These are phyloP conservation scores for Steinernema carpocapsae DNA, from an alignment of 2,888 invertebrate genomes.

Conservation along the genomic window DNA sequence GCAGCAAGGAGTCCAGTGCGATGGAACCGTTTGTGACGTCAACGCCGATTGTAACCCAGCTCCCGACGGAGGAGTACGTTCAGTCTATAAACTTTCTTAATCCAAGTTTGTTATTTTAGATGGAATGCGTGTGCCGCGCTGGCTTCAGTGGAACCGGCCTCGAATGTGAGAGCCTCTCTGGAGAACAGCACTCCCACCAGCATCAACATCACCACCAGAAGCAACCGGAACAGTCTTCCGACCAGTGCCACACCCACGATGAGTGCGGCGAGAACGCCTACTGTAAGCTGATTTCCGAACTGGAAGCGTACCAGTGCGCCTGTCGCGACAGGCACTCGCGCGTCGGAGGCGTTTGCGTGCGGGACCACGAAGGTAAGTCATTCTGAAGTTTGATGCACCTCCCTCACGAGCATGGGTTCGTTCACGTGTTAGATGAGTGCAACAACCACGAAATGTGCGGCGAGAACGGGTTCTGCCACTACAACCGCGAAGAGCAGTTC, in stretches of 20 bases:
- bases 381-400: neutral
- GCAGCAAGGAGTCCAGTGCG: slow-evolving; percentile 51
- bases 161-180: slow-evolving; percentile 69
- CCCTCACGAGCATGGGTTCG: slow-evolving; percentile 21
- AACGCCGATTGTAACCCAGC: slow-evolving; percentile 85
- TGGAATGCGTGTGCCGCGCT: slow-evolving; percentile 77
- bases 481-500: slow-evolving; percentile 55
- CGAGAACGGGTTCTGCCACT: slow-evolving; percentile 63
- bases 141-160: slow-evolving; percentile 76
- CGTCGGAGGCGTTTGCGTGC: slow-evolving; percentile 9
- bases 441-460: slow-evolving; percentile 58
- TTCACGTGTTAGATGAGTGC: slow-evolving; percentile 31
- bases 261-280: slow-evolving; percentile 30
- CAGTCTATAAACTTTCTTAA: neutral
- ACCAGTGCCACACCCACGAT: slow-evolving; percentile 27
- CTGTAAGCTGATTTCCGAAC: slow-evolving; percentile 14
- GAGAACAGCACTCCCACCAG: slow-evolving; percentile 39
- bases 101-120: slow-evolving; percentile 44
- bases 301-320: slow-evolving; percentile 22
- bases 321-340: slow-evolving; percentile 29
- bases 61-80: slow-evolving; percentile 74
- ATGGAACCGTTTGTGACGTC: slow-evolving; percentile 78
- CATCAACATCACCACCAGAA: neutral
- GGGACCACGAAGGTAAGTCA: slow-evolving; percentile 26
- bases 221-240: neutral